phyloP scores from a whole-genome alignment of 2,797 vertebrate genomes.

The Hephaestus fuliginosus region DNA sequence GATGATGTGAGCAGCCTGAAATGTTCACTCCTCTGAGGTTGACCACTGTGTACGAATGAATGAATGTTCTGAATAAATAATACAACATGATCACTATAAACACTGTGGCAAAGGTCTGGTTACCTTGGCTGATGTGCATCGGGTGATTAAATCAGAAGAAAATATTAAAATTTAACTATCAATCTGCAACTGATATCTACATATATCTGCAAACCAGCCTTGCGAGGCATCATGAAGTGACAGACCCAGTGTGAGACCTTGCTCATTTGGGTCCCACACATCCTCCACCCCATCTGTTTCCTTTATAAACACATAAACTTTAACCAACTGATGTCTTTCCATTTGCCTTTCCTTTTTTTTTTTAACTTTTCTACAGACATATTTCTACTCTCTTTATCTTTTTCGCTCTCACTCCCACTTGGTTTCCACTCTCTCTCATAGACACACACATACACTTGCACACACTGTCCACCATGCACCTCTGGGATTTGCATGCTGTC shows the following conservation, averaged over 20 bases:
- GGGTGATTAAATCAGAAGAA: too few species aligned
- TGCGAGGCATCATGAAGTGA: neutral
- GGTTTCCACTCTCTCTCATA: constrained; percentile 33
- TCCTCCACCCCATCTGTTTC: constrained; percentile 19
- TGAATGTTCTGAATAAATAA: neutral
- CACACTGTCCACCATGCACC: constrained; percentile 23
- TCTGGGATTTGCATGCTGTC: constrained; percentile 71
- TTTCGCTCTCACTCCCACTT: constrained; percentile 48
- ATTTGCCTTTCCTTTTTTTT: constrained; percentile 35
- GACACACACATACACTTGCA: constrained; percentile 28
- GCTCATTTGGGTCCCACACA: constrained; percentile 28
- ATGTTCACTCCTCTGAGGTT: neutral
- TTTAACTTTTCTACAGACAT: constrained; percentile 34
- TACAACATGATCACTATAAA: neutral
- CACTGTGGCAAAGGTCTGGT: neutral
- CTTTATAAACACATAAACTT: constrained; percentile 42
- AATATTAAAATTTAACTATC: neutral
- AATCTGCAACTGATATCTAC: neutral
- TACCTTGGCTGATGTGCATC: neutral
- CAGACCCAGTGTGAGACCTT: neutral
- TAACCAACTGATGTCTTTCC: constrained; percentile 53
- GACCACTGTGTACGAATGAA: neutral
- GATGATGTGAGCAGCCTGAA: neutral
- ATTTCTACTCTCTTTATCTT: constrained; percentile 25
- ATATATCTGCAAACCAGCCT: neutral